Evolutionary conservation across 2,888 invertebrate genomes (phyloP), one percentile per base, ranked within the genome.

Genomic region (Leucozona laternaria): DNA sequence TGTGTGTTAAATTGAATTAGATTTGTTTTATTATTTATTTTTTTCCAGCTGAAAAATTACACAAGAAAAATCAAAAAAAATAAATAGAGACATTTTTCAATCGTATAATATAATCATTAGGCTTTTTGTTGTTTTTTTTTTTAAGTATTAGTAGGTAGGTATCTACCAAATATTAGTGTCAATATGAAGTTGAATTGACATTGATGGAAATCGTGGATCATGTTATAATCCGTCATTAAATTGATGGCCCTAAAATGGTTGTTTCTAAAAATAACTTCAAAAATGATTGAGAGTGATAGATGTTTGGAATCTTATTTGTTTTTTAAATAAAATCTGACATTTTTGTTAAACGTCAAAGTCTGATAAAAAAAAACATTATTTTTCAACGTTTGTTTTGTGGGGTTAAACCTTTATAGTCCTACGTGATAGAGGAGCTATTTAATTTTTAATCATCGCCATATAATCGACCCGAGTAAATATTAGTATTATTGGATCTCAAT

Each of bases 21-120:
- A 57, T 71, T 78, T 60, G 60, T 20, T 64, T 64, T 45, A n/a
- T 31, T 31, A 48, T 20, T 28, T 31, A 1, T 28, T 43, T 25
- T 25, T n/a, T n/a, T n/a, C n/a, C n/a, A n/a, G n/a, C n/a, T 15
- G 7, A 11, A 20, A 25, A 25, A 20, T 2, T 20, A 37, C 3
- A 37, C 4, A 37, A 48, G 4, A 10, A 48, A 20, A 11, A 20
- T 2, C n/a, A 10, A 31, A 62, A 45, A 62, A 28, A 31, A 2
- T 68, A 68, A 68, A 68, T 68, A 37, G 53, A 68, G 11, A 6
- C 53, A 68, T 68, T 68, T 53, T 50, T 68, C 68, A 68, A n/a
- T 37, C 13, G 22, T 15, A 17, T 17, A 34, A 53, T 37, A 53
- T 53, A 11, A 53, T 40, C 53, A 7, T 68, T 53, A 68, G 53